A percentile compares a stretch with the other conserved stretches of the same genome.
These are phyloP conservation scores for Zaprionus inermis DNA, from an alignment of 1,140 invertebrate species.

Conservation along the genomic window DNA sequence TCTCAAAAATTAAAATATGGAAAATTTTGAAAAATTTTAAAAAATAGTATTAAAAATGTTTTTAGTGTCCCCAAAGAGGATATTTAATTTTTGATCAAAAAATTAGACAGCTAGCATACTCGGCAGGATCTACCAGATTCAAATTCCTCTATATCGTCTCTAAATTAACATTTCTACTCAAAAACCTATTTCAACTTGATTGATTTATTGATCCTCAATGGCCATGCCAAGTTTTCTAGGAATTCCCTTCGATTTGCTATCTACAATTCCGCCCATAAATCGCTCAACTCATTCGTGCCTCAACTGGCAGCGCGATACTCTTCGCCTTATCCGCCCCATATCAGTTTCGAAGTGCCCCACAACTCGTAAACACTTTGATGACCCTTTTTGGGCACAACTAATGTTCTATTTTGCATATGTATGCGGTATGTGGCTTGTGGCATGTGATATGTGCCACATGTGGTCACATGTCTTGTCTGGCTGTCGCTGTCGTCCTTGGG, in stretches of 20 bases:
- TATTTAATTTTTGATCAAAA: no score
- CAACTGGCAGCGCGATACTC: neutral
- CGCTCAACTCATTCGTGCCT: constrained; percentile 2
- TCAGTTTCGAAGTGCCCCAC: neutral
- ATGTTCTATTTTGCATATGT: constrained; percentile 39
- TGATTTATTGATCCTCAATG: neutral
- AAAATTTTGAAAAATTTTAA: no score
- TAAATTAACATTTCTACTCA: neutral
- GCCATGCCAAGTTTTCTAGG: neutral
- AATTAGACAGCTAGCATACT: no score
- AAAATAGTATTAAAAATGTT: no score
- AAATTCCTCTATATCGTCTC: neutral
- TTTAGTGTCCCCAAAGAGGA: no score
- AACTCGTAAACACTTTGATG: constrained; percentile 37
- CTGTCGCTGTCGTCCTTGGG: constrained; percentile 21
- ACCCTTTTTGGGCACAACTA: constrained; percentile 25
- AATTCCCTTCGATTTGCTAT: neutral
- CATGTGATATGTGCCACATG: constrained; percentile 14
- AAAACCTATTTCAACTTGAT: neutral
- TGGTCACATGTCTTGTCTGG: neutral
- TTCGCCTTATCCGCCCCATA: neutral
- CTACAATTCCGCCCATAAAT: neutral
- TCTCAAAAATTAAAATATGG: no score
- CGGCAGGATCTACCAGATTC: no score
- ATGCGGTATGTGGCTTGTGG: neutral